Base-by-base conservation (phyloP, 2,888 invertebrate species). In the Ariolimax columbianus region DNA sequence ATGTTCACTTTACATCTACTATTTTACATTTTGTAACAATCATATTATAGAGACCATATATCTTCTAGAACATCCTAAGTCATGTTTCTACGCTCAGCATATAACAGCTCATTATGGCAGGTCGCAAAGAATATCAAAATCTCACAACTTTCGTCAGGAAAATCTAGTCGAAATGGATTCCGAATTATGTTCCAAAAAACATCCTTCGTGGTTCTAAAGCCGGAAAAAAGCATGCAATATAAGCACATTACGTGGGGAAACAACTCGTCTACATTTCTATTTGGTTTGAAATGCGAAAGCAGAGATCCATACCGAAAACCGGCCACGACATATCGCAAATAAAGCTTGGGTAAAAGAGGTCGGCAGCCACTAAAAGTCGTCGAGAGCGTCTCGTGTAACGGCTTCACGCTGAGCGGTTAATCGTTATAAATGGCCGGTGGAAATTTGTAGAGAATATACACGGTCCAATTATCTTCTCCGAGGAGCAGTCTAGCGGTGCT, bases 371-470 rank as follows among this genome's bases (percentile, higher is more conserved):
- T 14, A 43, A n/a, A 19, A 19, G 75, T 51, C 51, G 17, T 0
- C 75, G 33, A 51, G 75, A 9, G 33, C 23, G 33, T 33, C 33
- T 17, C 30, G 14, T 51, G 51, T 51, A 75, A 51, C 75, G 75
- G 19, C 75, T 4, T 19, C 11, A 43, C 75, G 75, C 43, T 75
- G 75, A 75, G 30, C 75, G 47, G 33, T 51, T 75, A 75, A 75
- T 75, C 75, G 51, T 75, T 75, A 75, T 75, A 75, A 73, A 75
- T 75, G 75, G 75, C 75, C 33, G 75, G 47, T 75, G 51, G 36
- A 75, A 75, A 75, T 75, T 75, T 75, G 75, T 75, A 7, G 75
- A 75, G 75, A 75, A 75, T 75, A 75, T 75, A 75, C 75, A 75
- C 75, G 47, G 51, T 36, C 75, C 75, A 75, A 75, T 75, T 75